Evolutionary conservation across 1,140 invertebrate species (phyloP), one percentile per base, ranked within the genome.

Genomic region (Lepidurus packardi): DNA sequence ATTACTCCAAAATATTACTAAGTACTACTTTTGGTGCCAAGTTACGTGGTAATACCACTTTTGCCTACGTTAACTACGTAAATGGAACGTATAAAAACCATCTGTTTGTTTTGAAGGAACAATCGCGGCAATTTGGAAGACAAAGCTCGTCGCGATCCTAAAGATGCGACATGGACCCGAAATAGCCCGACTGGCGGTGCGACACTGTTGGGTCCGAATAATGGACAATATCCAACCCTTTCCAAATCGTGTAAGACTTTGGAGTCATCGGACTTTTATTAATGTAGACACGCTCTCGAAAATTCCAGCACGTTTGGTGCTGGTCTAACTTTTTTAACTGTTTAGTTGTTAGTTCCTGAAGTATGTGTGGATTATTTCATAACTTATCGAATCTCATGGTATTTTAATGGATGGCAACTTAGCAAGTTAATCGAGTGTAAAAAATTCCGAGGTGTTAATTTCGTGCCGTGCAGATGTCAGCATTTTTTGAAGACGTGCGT

Each of bases 201-300:
- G 21, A 42, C 82, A 75, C 79, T 83, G 77, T 79, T 82, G 80
- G 84, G 86, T 80, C 84, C 85, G 75, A 84, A 85, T 82, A 82
- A 85, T 83, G 86, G 86, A 73, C 86, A 87, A 83, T 88, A 88
- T 83, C 85, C 86, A 80, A 88, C 94, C 87, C 87, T 96, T 84
- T 94, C 92, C 90, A 95, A 94, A 87, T 93, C 95, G 86, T 96
- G 94, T 90, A 96, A 96, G 87, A 96, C 94, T 78, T 87, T 95
- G n/a, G 94, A 95, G 87, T 93, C 93, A 74, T 94, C 91, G 83
- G 94, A 96, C 87, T 96, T 95, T 86, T 96, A 96, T 92, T 96
- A 92, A 94, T 45, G 9, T 77, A 21, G n/a, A 16, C 6, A 16
- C 16, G 53, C 21, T 65, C 9, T 13, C 16, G 53, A 65, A 21